Evolutionary conservation across 1,140 invertebrate genomes (phyloP), one percentile per base, ranked within the genome.

Genomic region (Tenebrio molitor): DNA sequence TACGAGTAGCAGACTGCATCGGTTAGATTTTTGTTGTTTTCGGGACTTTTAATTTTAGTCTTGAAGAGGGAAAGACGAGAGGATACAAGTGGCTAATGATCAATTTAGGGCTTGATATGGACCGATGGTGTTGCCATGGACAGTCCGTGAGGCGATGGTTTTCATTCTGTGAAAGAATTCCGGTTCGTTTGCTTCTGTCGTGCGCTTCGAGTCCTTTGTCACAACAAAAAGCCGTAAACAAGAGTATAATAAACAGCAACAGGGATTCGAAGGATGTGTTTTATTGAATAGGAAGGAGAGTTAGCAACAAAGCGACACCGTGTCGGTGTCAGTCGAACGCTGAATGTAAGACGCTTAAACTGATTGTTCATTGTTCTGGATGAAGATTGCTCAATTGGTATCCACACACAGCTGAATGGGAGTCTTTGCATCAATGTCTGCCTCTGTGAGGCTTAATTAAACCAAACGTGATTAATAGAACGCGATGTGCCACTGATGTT

Each of bases 331-430:
- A 65, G 62, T 50, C 17, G 16, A 29, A 29, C 14, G 44, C 44
- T 17, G 17, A 21, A 66, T 66, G 15, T 15, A 44, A 66, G 39
- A 66, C 64, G 64, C 64, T 66, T 66, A 44, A 66, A 65, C 34
- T 65, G 62, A 65, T 65, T 65, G 62, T 44, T 66, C 64, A 66
- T 66, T 66, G 64, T 66, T 66, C 64, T 42, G 36, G 64, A 58
- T 58, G 50, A 58, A 23, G 23, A 58, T 58, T 66, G 36, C 64
- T 29, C 36, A 66, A 66, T 66, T 66, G 42, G 12, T 42, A 66
- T 66, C 33, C 42, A 41, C 36, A 41, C 23, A 44, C 36, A 44
- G 15, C 15, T 66, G 64, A 65, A 65, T 66, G 16, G 8, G 2
- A n/a, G 8, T 16, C 21, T 66, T 44, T 42, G 19, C 64, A 42